These are phyloP conservation scores for Paracanthobrama guichenoti DNA, from an alignment of 2,113 vertebrate species.

Conservation along the genomic window DNA sequence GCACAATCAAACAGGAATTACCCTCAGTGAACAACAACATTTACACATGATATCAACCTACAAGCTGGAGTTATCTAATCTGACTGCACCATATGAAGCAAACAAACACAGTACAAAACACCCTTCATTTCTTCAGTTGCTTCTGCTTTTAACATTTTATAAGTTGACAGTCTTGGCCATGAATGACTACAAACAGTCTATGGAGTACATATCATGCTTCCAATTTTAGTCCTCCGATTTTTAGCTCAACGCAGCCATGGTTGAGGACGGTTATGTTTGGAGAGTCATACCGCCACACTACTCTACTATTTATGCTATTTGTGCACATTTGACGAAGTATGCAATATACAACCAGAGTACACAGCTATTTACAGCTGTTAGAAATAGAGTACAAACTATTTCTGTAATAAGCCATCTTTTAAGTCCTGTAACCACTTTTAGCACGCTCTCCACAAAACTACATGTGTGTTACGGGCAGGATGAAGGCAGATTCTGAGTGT, in stretches of 20 bases:
- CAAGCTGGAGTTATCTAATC: not conserved
- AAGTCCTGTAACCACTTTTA: too few relatives aligned
- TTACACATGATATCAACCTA: not conserved
- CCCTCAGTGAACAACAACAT: not conserved
- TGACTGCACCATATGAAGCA: not conserved
- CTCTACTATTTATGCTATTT: not conserved
- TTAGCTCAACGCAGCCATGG: not conserved
- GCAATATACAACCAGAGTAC: not conserved
- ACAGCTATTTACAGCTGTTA: not conserved
- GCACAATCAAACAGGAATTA: not conserved
- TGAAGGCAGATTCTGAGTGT: not conserved
- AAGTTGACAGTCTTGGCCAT: too few relatives aligned
- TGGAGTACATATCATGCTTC: not conserved
- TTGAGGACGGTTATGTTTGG: not conserved
- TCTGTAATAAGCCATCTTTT: not conserved
- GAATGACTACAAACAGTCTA: too few relatives aligned
- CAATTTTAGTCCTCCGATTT: not conserved
- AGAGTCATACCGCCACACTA: not conserved
- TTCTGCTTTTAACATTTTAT: too few relatives aligned
- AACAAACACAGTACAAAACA: not conserved
- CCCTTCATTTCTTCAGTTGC: not conserved
- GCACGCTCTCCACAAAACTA: not conserved
- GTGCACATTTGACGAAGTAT: not conserved
- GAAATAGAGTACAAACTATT: not conserved
- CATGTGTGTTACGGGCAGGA: not conserved